Percentiles rank a stretch among this genome's conserved stretches.
Evolutionary conservation across 2,797 vertebrate genomes (phyloP).

Genomic region (Helarctos malayanus): DNA sequence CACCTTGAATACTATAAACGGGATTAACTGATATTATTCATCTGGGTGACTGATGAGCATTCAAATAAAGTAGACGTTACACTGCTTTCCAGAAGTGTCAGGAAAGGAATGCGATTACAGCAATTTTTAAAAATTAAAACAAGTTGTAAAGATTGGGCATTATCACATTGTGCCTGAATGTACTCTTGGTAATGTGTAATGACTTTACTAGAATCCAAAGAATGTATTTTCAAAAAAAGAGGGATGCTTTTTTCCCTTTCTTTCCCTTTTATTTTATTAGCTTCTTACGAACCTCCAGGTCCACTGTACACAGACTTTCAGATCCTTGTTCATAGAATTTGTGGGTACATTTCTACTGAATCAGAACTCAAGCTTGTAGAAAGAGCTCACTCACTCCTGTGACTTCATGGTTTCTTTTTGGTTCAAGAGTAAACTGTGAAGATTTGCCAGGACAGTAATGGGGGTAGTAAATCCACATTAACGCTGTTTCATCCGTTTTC

Average conservation of each 20-base stretch:
- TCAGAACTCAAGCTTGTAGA: neutral
- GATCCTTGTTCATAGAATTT: neutral
- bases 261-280: neutral
- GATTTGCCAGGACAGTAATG: neutral
- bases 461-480: conserved; percentile 29
- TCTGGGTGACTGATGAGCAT: neutral
- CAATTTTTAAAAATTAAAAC: conserved; percentile 8
- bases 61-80: conserved; percentile 19
- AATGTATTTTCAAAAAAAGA: neutral
- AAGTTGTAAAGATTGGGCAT: neutral
- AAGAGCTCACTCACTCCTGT: neutral
- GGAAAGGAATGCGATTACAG: neutral
- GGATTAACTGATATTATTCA: neutral
- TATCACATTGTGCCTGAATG: neutral
- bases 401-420: neutral
- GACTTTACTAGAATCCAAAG: neutral
- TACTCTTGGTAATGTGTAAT: neutral
- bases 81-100: neutral
- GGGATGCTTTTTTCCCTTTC: neutral
- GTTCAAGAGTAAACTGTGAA: conserved; percentile 53
- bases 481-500: neutral
- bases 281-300: neutral
- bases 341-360: neutral
- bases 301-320: neutral
- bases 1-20: neutral